Conservation (phyloP, 2,797 vertebrate genomes). For the Periophthalmus magnuspinnatus region DNA sequence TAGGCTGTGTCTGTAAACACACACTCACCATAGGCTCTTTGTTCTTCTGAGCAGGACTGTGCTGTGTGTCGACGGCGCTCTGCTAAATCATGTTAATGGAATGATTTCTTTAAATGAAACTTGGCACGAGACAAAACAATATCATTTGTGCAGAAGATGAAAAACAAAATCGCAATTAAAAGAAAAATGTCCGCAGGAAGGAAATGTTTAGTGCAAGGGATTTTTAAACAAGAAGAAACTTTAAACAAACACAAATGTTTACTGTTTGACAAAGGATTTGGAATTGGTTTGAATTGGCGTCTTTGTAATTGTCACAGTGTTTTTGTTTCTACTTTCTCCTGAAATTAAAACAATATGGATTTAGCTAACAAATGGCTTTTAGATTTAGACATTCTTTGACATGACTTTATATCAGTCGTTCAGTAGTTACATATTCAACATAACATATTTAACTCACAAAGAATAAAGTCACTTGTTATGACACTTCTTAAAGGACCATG, state of each 20-base stretch:
- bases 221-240: neutral
- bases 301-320: no score
- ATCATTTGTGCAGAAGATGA: neutral
- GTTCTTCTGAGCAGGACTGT: neutral
- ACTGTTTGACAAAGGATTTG: neutral
- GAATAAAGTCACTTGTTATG: no score
- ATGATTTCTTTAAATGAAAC: neutral
- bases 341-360: no score
- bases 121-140: neutral
- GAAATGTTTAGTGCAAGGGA: neutral
- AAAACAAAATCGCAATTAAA: neutral
- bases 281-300: neutral
- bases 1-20: neutral
- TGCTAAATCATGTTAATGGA: neutral
- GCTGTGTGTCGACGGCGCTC: neutral
- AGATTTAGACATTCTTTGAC: no score
- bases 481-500: no score
- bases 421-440: no score
- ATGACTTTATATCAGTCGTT: no score
- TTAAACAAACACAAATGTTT: neutral
- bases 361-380: no score
- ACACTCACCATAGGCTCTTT: constrained; percentile 1
- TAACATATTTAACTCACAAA: no score
- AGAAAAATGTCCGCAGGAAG: neutral
- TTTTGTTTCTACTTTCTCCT: no score